Evolutionary conservation across 2,888 invertebrate species (phyloP), one percentile per base, ranked within the genome.

Genomic region (Andrena praecox): DNA sequence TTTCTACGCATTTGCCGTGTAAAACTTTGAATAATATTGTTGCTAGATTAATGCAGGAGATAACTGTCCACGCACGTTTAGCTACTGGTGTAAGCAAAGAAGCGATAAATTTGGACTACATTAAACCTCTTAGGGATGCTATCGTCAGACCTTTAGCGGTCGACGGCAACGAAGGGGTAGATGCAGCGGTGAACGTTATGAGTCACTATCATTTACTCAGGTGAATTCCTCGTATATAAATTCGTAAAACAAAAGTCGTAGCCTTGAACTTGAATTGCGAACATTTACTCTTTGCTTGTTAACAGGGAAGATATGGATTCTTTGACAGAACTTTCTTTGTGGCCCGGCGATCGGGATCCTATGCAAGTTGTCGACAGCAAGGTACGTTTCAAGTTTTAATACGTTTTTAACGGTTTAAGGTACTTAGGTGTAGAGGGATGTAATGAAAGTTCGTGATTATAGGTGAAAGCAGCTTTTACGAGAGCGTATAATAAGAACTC

Each of bases 391-490:
- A 54, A 89, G 74, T 72, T 68, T 20, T 52, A 68, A 24, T 69
- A 20, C 8, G 42, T 33, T 68, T 63, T 67, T 29, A 31, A 66
- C 8, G 69, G 54, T 64, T 54, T 56, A 7, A 24, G 29, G 56
- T 35, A 73, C 1, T 8, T 7, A 42, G 7, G 24, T 42, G 24
- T 48, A 33, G 8, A 64, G 8, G 35, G 42, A n/a, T 54, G 20
- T 33, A 35, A 29, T 54, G 29, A 48, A 50, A 31, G 56, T 50
- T 62, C 7, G 4, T 62, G 10, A 27, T 71, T 35, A 2, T 52
- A 97, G 97, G 97, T 98, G 0, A 99, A 99, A 95, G 96, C 98
- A 0, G 98, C 99, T 0, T 97, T 99, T 93, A 99, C 99, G 0
- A 96, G 99, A 59, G 95, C 97, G 0, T 98, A 98, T 93, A 99